A percentile compares a stretch with the other conserved stretches of the same genome.
Evolutionary conservation across 2,797 vertebrate genomes (phyloP).

Genomic region (Lates japonicus): DNA sequence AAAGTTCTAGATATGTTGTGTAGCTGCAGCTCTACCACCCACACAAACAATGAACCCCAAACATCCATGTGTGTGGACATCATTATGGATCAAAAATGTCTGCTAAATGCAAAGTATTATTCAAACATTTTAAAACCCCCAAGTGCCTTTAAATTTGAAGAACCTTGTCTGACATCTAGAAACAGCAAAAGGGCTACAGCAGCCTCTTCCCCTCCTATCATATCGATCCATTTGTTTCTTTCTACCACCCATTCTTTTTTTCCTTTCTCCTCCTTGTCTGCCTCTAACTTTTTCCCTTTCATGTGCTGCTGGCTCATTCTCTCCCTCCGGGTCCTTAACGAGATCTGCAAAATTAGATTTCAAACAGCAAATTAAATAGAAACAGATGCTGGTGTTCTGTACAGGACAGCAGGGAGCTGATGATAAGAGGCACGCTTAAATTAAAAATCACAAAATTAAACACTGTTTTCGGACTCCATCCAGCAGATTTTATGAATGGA

Average conservation of each 20-base stretch:
- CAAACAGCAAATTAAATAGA: conserved; percentile 69
- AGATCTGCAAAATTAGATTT: conserved; percentile 72
- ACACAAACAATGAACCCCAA: neutral
- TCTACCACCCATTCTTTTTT: neutral
- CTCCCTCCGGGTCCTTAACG: conserved; percentile 52
- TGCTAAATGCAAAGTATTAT: too few relatives aligned
- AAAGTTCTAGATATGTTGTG: neutral
- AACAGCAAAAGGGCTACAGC: too few relatives aligned
- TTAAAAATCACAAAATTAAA: conserved; percentile 27
- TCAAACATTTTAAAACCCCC: too few relatives aligned
- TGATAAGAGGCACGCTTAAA: conserved; percentile 37
- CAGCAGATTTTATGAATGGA: conserved; percentile 5
- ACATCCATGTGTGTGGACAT: neutral
- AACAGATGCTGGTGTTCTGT: conserved; percentile 63
- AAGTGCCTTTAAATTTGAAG: too few relatives aligned
- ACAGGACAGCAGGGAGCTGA: conserved; percentile 50
- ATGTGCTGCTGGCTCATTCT: conserved; percentile 7
- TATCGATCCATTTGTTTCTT: conserved; percentile 1
- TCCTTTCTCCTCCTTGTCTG: neutral
- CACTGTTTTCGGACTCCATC: neutral
- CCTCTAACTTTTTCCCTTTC: conserved; percentile 19
- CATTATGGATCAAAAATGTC: too few relatives aligned
- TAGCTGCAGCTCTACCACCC: neutral
- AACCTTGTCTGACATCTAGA: neutral
- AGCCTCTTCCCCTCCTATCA: neutral